Evolutionary conservation across 2,888 invertebrate genomes (phyloP).

Genomic region (Acrobasis suavella): DNA sequence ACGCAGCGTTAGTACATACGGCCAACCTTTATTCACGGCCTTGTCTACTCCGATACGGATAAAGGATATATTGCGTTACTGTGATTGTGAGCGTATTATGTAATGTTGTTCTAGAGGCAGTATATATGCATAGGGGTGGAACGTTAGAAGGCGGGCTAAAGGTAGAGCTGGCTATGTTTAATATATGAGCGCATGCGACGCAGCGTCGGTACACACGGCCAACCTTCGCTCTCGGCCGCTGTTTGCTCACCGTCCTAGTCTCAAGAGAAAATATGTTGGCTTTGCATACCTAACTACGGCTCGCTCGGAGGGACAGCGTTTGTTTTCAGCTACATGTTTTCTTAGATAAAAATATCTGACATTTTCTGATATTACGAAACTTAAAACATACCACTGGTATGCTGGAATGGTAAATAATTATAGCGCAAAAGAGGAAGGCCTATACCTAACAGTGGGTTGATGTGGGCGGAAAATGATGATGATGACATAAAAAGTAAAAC

Average conservation of each 20-base stretch:
- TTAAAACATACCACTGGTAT: too few species aligned
- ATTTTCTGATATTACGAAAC: too few species aligned
- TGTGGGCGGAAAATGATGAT: too few species aligned
- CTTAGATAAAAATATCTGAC: constrained; percentile 53
- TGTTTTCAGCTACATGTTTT: constrained; percentile 75
- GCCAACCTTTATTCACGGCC: too few species aligned
- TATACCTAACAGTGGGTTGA: too few species aligned
- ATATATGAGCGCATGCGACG: constrained; percentile 81
- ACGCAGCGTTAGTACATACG: too few species aligned
- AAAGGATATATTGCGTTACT: too few species aligned
- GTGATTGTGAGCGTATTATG: too few species aligned
- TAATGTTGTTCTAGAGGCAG: constrained; percentile 39
- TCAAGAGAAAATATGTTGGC: constrained; percentile 81
- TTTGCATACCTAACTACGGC: constrained; percentile 74
- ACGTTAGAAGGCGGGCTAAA: constrained; percentile 50
- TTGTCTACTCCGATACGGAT: too few species aligned
- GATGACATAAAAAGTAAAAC: too few species aligned
- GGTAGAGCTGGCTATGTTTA: constrained; percentile 73
- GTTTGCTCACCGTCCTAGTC: constrained; percentile 78
- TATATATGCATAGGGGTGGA: constrained; percentile 36
- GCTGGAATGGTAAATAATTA: too few species aligned
- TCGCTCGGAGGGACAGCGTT: constrained; percentile 54
- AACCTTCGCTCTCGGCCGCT: constrained; percentile 73
- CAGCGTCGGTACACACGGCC: constrained; percentile 74
- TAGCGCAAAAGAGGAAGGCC: too few species aligned